phyloP scores from a whole-genome alignment of 2,888 invertebrate species.

The Kuschelorhynchus macadamiae region DNA sequence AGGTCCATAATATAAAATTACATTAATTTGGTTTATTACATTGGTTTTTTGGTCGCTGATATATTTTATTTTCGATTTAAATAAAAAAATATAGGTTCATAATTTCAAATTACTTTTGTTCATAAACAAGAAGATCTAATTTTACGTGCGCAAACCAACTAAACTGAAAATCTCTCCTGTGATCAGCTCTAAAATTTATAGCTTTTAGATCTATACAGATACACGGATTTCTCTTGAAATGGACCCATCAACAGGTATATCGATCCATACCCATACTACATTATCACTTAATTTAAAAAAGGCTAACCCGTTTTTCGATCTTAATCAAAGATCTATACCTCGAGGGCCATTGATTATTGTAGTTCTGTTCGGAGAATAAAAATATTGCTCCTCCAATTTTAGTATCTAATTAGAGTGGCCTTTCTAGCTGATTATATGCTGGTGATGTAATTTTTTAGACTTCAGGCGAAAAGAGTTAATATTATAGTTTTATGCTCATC shows the following conservation, averaged over 20 bases:
- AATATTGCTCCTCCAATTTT: constrained; percentile 21
- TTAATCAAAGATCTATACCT: constrained; percentile 22
- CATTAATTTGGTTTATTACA: too few species aligned
- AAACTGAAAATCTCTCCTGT: too few species aligned
- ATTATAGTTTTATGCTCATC: background rate
- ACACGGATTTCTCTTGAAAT: background rate
- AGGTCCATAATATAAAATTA: too few species aligned
- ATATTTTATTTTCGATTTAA: too few species aligned
- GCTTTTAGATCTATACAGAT: background rate
- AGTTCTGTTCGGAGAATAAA: constrained; percentile 20
- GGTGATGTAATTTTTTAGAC: background rate
- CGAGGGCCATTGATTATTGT: constrained; percentile 13
- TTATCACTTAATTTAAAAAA: constrained; percentile 31
- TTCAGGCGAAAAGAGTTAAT: too few species aligned
- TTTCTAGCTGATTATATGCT: constrained; percentile 1
- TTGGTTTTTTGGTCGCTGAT: too few species aligned
- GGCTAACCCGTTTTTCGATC: constrained; percentile 14
- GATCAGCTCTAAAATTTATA: background rate
- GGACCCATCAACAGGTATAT: constrained; percentile 20
- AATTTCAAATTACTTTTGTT: too few species aligned
- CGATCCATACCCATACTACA: background rate
- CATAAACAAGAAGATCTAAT: too few species aligned
- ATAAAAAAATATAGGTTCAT: too few species aligned
- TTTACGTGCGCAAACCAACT: too few species aligned
- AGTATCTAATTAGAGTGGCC: constrained; percentile 17